phyloP scores from a whole-genome alignment of 1,140 invertebrate genomes.

The Pogonomyrmex californicus region DNA sequence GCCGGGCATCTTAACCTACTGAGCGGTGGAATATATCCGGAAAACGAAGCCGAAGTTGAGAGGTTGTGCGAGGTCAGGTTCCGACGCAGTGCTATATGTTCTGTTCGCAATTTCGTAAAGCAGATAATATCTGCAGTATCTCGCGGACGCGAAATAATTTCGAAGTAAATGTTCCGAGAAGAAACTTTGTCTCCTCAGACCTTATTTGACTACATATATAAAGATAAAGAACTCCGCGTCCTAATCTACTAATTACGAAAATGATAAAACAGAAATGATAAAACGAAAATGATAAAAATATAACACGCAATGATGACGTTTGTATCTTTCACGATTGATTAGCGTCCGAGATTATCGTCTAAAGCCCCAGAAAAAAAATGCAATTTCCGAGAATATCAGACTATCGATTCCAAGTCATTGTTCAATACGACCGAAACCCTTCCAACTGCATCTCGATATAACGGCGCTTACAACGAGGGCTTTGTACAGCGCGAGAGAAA shows the following conservation, averaged over 20 bases:
- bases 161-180: neutral
- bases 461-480: conserved; percentile 9
- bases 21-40: conserved; percentile 63
- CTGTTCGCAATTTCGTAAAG: conserved; percentile 44
- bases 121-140: conserved; percentile 58
- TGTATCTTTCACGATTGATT: neutral
- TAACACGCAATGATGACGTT: neutral
- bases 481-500: conserved; percentile 44
- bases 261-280: too few relatives aligned
- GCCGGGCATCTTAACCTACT: conserved; percentile 74
- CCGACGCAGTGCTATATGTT: conserved; percentile 42
- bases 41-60: conserved; percentile 61
- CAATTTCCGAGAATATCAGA: conserved; percentile 12
- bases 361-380: conserved; percentile 14
- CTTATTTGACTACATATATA: neutral
- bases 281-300: neutral
- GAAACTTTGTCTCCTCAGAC: neutral
- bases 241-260: neutral
- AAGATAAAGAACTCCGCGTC: too few relatives aligned
- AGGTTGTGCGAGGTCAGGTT: conserved; percentile 75
- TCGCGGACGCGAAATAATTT: conserved; percentile 1
- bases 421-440: conserved; percentile 43
- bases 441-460: neutral
- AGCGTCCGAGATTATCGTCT: neutral
- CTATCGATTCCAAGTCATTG: conserved; percentile 42